Base-by-base conservation (phyloP, 2,888 invertebrate species). In the Lampropteryx suffumata region DNA sequence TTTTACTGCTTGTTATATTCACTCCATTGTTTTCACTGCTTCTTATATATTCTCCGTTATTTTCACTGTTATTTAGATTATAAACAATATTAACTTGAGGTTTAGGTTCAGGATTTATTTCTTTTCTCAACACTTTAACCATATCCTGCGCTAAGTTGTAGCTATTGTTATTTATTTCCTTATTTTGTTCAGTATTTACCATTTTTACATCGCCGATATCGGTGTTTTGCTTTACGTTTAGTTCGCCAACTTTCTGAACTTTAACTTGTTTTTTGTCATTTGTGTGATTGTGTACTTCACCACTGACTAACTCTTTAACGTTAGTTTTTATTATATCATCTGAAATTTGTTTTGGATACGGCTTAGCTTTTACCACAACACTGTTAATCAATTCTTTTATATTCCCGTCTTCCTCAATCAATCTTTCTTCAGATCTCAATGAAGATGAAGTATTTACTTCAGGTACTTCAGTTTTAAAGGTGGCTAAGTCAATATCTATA, bases 81-180 rank as follows among this genome's bases (percentile, higher is more conserved):
- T n/a, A n/a, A n/a, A n/a, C n/a, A n/a, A n/a, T n/a, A n/a, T n/a
- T n/a, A n/a, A n/a, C n/a, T n/a, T 17, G 17, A 17, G 17, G 4
- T 3, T 3, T 17, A 6, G n/a, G 1, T 11, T 17, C 17, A 12
- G 24, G 32, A 32, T 34, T 14, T 9, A 44, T 10, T 30, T 35
- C 14, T 28, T 17, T 33, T 11, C 35, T 48, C 9, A 17, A 26
- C 32, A 35, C 44, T 40, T 37, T 47, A 7, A 45, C 17, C 40
- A 39, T 49, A 28, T 50, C 42, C 39, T 43, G 50, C 2, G 17
- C 40, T 8, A 53, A 30, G 35, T 21, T 44, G 12, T 36, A 10
- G 33, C 24, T 47, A 0, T 1, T 41, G n/a, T 41, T 28, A n/a
- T 53, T 32, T 3, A 13, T 24, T 29, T 27, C 3, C 10, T 6